Evolutionary conservation across 2,113 vertebrate species (phyloP).

Genomic region (Serilophus lunatus): DNA sequence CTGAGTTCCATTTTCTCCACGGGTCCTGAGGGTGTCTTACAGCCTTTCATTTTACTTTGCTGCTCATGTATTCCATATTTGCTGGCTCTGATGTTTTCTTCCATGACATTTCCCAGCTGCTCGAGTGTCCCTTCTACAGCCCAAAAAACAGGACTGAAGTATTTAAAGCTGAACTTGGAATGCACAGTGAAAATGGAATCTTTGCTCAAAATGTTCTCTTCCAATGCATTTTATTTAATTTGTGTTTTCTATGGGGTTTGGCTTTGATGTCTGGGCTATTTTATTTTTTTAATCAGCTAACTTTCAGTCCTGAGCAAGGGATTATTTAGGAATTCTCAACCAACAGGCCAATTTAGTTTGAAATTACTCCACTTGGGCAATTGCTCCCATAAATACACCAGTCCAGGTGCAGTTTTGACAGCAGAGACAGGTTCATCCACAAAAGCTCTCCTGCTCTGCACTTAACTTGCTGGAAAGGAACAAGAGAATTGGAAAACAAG

Average conservation of each 20-base stretch:
- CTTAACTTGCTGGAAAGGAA: neutral
- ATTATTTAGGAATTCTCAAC: neutral
- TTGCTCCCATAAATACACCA: neutral
- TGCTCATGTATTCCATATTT: neutral
- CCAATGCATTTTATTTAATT: neutral
- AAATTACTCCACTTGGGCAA: neutral
- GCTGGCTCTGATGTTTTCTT: neutral
- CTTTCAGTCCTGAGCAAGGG: neutral
- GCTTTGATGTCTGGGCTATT: neutral
- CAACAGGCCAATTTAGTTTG: neutral
- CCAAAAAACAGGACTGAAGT: neutral
- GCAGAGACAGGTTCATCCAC: neutral
- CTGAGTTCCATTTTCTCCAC: neutral
- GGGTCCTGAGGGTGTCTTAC: neutral
- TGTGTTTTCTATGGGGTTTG: neutral
- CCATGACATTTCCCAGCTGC: slow-evolving; percentile 7
- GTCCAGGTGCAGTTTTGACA: neutral
- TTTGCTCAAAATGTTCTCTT: neutral
- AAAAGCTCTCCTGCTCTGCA: neutral
- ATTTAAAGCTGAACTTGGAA: neutral
- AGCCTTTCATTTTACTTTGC: neutral
- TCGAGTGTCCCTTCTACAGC: neutral
- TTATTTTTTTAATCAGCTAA: neutral
- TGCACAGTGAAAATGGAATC: neutral
- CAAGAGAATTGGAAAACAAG: neutral